A percentile compares a stretch with the other conserved stretches of the same genome.
These are phyloP conservation scores for Nannobrachium achirus DNA, from an alignment of 2,113 vertebrate genomes.

Conservation along the genomic window DNA sequence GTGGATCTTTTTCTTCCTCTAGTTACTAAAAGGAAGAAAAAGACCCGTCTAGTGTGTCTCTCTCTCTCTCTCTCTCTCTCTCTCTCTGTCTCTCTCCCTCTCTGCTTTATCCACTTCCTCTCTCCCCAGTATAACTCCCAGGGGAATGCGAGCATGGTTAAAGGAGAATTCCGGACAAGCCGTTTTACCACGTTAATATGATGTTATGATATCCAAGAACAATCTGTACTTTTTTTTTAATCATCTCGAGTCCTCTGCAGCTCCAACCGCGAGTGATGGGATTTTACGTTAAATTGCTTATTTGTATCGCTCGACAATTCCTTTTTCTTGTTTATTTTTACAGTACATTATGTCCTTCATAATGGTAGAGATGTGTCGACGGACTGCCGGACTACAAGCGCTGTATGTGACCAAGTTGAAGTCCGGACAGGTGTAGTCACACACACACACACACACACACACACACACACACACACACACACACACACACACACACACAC, in stretches of 20 bases:
- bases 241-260: too few species aligned
- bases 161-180: too few species aligned
- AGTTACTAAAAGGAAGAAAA: neutral
- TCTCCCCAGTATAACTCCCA: neutral
- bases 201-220: too few species aligned
- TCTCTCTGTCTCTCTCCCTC: neutral
- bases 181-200: too few species aligned
- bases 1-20: neutral
- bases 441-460: neutral
- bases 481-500: neutral
- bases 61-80: neutral
- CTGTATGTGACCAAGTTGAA: neutral
- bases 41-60: too few species aligned
- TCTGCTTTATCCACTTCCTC: neutral
- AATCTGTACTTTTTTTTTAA: too few species aligned
- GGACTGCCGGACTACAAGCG: neutral
- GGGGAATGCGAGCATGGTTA: too few species aligned
- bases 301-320: too few species aligned
- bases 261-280: too few species aligned
- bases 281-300: too few species aligned
- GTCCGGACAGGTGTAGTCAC: neutral
- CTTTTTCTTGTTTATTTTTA: slow-evolving; percentile 11
- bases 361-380: slow-evolving; percentile 13
- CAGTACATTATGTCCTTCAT: slow-evolving; percentile 25
- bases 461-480: neutral